Evolutionary conservation across 92 coral and sea anemone species (phyloP).

Genomic region (Siderastrea radians): DNA sequence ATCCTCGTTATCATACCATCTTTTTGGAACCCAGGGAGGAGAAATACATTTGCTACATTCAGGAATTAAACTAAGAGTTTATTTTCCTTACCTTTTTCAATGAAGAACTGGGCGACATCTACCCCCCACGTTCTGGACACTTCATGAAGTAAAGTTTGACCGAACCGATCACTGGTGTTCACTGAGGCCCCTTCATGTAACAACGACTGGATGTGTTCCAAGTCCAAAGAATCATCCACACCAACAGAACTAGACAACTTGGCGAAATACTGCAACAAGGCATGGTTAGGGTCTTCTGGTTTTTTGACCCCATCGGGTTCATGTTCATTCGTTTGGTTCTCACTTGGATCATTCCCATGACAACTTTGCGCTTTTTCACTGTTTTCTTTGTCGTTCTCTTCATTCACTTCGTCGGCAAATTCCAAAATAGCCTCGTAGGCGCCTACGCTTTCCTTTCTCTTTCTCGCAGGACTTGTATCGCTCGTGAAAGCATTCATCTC

Average conservation of each 20-base stretch:
- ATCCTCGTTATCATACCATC: too few species aligned
- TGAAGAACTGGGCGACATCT: constrained; percentile 70
- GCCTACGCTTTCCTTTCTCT: constrained; percentile 1
- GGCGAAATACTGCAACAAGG: constrained; percentile 69
- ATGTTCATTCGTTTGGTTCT: neutral
- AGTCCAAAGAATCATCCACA: constrained; percentile 66
- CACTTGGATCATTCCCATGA: neutral
- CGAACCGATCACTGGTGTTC: constrained; percentile 63
- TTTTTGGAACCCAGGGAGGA: too few species aligned
- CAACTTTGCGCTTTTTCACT: neutral
- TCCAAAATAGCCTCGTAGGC: constrained; percentile 33
- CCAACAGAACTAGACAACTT: constrained; percentile 65
- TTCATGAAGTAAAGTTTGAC: constrained; percentile 78
- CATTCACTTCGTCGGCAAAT: neutral
- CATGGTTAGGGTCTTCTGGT: constrained; percentile 57
- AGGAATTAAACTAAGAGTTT: neutral
- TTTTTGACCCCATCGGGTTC: constrained; percentile 8
- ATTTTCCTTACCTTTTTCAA: constrained; percentile 53
- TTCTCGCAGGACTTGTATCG: neutral
- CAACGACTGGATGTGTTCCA: constrained; percentile 61
- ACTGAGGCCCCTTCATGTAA: constrained; percentile 67
- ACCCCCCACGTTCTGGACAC: constrained; percentile 76
- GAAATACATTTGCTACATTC: too few species aligned
- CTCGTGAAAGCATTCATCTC: neutral
- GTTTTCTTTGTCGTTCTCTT: neutral